Evolutionary conservation across 2,888 invertebrate genomes (phyloP).

Genomic region (Scaptomyza caliginosa): DNA sequence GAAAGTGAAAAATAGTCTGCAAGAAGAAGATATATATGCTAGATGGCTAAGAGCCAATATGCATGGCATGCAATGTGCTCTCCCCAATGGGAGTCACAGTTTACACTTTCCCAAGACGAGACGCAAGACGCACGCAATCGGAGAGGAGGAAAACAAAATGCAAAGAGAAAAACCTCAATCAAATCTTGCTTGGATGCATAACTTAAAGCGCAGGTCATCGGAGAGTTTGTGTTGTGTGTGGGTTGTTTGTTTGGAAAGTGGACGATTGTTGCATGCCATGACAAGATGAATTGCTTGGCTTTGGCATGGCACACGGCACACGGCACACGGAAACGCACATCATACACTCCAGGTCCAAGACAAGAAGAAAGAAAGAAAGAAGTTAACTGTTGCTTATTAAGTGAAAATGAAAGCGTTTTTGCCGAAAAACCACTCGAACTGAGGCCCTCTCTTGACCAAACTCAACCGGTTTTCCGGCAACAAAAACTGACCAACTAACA

Average conservation of each 20-base stretch:
- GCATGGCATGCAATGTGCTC: slow-evolving; percentile 35
- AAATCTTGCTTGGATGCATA: slow-evolving; percentile 67
- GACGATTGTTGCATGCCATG: slow-evolving; percentile 60
- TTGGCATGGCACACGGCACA: no score
- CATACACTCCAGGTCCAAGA: slow-evolving; percentile 45
- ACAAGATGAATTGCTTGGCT: slow-evolving; percentile 55
- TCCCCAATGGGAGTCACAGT: slow-evolving; percentile 66
- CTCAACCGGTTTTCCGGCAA: slow-evolving; percentile 66
- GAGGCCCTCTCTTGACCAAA: slow-evolving; percentile 36
- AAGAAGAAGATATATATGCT: slow-evolving; percentile 1
- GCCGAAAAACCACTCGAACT: slow-evolving; percentile 59
- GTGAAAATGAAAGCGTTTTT: slow-evolving; percentile 79
- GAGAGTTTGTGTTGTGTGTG: slow-evolving; percentile 27
- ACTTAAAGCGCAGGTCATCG: slow-evolving; percentile 75
- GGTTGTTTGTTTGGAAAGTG: slow-evolving; percentile 75
- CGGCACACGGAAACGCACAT: slow-evolving; percentile 75
- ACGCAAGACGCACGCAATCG: slow-evolving; percentile 55
- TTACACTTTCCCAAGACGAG: slow-evolving; percentile 72
- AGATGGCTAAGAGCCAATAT: neutral
- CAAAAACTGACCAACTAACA: slow-evolving; percentile 24
- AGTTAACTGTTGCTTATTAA: slow-evolving; percentile 78
- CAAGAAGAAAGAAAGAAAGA: slow-evolving; percentile 58
- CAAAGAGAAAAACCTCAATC: slow-evolving; percentile 68
- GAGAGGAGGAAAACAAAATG: neutral
- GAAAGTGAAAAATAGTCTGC: slow-evolving; percentile 70